Evolutionary conservation across 2,797 vertebrate genomes (phyloP), one percentile per base, ranked within the genome.

Genomic region (Arctocebus calabarensis): DNA sequence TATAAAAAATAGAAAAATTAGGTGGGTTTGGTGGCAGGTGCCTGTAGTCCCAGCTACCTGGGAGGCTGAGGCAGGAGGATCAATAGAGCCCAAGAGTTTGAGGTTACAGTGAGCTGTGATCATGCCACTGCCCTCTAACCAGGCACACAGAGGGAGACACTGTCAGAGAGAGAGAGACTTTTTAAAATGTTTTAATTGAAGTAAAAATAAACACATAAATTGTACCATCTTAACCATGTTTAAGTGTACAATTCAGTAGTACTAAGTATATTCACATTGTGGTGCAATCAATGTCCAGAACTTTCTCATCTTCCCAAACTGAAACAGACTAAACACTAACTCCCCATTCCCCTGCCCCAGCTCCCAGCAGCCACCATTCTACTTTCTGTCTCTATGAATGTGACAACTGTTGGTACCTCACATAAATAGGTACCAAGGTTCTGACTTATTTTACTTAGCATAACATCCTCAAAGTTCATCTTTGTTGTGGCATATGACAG

Each of bases 1-100:
- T 32, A 48, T 27, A 45, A 32, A 45, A 75, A 75, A 11, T 75
- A 75, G 16, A 75, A 75, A 75, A 32, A 75, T 75, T 75, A 45
- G 73, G 43, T 1, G 0, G 27, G 73, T 17, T 8, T 32, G 27
- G 40, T 48, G 73, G 17, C 1, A 9, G 0, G 8, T 1, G 4
- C 16, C 43, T 32, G 2, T 75, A 75, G 16, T 75, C 16, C 73
- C 73, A 75, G 27, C 73, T 48, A 75, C 43, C 32, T 5, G 4
- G 29, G 43, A 48, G 27, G 43, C 27, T 19, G 27, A 48, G 73
- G 27, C 4, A 75, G 73, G 43, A 75, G 43, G 43, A 19, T 75
- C 73, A 4, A 16, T 32, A 29, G 73, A 75, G 29, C 73, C 73
- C 9, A 29, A 16, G 17, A 75, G 43, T 43, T 19, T 4, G 43